phyloP scores from a whole-genome alignment of 35 echinoderm and acorn worm genomes.

The Diadema setosum region DNA sequence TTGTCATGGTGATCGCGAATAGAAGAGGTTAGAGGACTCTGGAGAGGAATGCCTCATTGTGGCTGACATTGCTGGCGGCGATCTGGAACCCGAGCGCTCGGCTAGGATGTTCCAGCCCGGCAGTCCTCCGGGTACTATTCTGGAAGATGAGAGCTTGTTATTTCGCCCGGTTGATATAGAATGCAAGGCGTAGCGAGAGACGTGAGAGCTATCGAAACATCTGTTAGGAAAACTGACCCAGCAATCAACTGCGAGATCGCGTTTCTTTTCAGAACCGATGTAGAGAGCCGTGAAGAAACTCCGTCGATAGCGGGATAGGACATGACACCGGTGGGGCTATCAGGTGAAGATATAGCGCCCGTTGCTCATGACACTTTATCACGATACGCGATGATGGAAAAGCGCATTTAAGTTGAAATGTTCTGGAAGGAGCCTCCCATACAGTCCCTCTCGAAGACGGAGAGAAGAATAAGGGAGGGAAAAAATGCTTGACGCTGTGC shows the following conservation, averaged over 20 bases:
- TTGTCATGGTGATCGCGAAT: background rate
- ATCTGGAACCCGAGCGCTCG: conserved; percentile 2
- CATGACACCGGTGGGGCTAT: background rate
- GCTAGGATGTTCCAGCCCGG: conserved; percentile 2
- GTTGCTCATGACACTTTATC: background rate
- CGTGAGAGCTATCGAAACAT: background rate
- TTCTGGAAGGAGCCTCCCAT: background rate
- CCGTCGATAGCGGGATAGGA: background rate
- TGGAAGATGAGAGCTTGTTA: conserved; percentile 19
- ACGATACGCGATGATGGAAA: background rate
- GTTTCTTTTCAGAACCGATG: background rate
- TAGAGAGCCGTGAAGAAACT: background rate
- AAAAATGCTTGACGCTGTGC: background rate
- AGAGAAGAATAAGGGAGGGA: background rate
- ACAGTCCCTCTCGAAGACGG: background rate
- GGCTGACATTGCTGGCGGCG: background rate
- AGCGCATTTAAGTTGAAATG: background rate
- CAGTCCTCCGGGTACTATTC: background rate
- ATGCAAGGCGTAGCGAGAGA: conserved; percentile 1
- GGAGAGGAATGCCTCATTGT: conserved; percentile 22
- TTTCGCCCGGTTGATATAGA: conserved; percentile 13
- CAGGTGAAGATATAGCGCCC: background rate
- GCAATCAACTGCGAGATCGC: background rate
- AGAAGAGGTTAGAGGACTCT: background rate
- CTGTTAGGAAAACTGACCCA: conserved; percentile 18